These are phyloP conservation scores for Pterostichus niger DNA, from an alignment of 2,888 invertebrate species.

Conservation along the genomic window DNA sequence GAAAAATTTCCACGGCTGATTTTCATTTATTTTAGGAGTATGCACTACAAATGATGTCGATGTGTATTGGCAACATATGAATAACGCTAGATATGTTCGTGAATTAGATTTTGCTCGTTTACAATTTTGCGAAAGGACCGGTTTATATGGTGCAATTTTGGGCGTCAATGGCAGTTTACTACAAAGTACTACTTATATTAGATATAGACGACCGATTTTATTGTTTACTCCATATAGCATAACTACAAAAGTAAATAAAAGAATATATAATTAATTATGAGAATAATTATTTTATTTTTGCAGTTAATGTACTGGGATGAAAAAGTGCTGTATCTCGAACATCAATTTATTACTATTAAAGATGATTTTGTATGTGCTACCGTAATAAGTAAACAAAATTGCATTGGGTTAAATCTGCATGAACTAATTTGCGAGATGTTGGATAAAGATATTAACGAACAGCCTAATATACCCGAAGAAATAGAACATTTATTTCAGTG, in stretches of 20 bases:
- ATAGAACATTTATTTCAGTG: slow-evolving; percentile 88
- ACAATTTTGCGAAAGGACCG: slow-evolving; percentile 86
- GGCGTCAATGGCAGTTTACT: slow-evolving; percentile 81
- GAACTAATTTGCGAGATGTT: slow-evolving; percentile 83
- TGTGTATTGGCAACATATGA: slow-evolving; percentile 89
- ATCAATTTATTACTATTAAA: slow-evolving; percentile 86
- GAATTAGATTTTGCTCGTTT: slow-evolving; percentile 90
- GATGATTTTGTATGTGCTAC: slow-evolving; percentile 91
- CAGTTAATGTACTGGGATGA: slow-evolving; percentile 93
- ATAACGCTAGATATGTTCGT: slow-evolving; percentile 88
- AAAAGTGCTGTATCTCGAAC: slow-evolving; percentile 90
- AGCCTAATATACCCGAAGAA: slow-evolving; percentile 85
- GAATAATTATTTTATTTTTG: slow-evolving; percentile 71
- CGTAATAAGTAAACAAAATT: slow-evolving; percentile 87
- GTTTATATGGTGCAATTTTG: slow-evolving; percentile 82
- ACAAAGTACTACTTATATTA: slow-evolving; percentile 88
- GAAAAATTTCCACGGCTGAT: slow-evolving; percentile 3
- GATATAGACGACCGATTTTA: slow-evolving; percentile 89
- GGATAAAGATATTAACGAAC: slow-evolving; percentile 79
- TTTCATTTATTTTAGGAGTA: slow-evolving; percentile 79
- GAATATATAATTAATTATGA: not conserved
- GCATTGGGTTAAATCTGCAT: slow-evolving; percentile 83
- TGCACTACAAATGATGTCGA: slow-evolving; percentile 91
- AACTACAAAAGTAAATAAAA: slow-evolving; percentile 82
- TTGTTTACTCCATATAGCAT: slow-evolving; percentile 88